A percentile compares a stretch with the other conserved stretches of the same genome.
These are phyloP conservation scores for Zosterops hypoxanthus DNA, from an alignment of 2,113 vertebrate species.

Conservation along the genomic window DNA sequence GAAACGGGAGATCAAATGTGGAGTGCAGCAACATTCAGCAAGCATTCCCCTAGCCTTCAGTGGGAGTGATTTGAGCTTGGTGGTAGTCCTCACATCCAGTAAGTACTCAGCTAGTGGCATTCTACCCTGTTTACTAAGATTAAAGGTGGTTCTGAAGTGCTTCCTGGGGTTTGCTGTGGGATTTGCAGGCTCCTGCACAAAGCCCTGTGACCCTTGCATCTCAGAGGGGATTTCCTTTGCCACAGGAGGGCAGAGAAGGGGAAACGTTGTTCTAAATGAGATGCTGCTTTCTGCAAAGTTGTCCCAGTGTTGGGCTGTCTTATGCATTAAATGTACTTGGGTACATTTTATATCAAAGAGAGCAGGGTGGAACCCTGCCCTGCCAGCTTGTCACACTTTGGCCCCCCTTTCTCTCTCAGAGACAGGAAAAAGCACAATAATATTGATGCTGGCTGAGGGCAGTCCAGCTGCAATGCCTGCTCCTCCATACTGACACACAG, in stretches of 20 bases:
- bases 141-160: not conserved
- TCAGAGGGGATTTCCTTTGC: not conserved
- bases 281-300: not conserved
- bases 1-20: not conserved
- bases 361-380: not conserved
- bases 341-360: not conserved
- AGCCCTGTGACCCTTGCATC: not conserved
- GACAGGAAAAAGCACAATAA: fast-evolving
- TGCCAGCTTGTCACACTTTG: not conserved
- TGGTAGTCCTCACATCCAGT: not conserved
- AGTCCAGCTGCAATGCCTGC: fast-evolving
- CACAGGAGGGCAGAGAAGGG: not conserved
- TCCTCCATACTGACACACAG: not conserved
- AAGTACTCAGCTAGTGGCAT: not conserved
- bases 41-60: not conserved
- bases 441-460: not conserved
- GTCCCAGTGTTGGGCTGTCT: not conserved
- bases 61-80: not conserved
- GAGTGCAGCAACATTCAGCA: not conserved
- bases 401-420: not conserved
- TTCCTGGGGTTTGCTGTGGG: not conserved
- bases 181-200: not conserved
- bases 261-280: not conserved
- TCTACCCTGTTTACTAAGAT: not conserved
- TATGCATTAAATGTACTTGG: not conserved